A percentile compares a stretch with the other conserved stretches of the same genome.
Evolutionary conservation across 2,797 vertebrate species (phyloP).

Genomic region (Petrocephalus schoutedeni): DNA sequence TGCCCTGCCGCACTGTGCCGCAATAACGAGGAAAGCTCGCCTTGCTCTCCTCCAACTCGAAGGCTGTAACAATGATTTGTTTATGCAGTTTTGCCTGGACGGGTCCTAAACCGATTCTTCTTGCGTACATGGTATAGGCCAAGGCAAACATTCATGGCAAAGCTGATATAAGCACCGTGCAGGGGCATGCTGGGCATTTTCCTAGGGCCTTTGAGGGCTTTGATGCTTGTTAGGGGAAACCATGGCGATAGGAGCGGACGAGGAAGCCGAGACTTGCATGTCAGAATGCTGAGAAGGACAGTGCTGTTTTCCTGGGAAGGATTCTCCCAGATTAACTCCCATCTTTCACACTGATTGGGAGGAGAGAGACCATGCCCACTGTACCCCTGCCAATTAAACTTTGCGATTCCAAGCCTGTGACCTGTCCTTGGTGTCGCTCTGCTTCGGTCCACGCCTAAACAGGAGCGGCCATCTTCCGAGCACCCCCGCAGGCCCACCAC

Average conservation of each 20-base stretch:
- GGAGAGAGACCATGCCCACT: not conserved
- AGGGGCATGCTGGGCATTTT: not conserved
- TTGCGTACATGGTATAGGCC: slow-evolving; percentile 10
- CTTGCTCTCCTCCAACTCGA: not conserved
- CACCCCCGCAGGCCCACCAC: not conserved
- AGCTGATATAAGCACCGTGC: not conserved
- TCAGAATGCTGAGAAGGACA: slow-evolving; percentile 8
- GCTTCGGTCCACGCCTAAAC: not conserved
- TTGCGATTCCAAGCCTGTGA: not conserved
- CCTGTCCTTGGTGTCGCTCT: not conserved
- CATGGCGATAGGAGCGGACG: slow-evolving; percentile 3
- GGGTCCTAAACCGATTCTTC: slow-evolving; percentile 10
- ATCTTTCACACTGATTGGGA: not conserved
- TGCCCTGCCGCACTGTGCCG: not conserved
- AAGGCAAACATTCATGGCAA: slow-evolving; percentile 5
- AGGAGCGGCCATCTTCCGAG: not conserved
- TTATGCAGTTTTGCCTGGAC: not conserved
- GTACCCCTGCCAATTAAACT: not conserved
- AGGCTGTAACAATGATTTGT: not conserved
- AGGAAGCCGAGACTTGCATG: not conserved
- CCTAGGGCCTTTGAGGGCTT: slow-evolving; percentile 4
- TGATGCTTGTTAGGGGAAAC: slow-evolving; percentile 15
- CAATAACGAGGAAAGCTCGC: not conserved
- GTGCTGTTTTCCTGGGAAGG: not conserved
- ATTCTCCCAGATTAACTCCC: not conserved